phyloP scores from a whole-genome alignment of 1,140 invertebrate genomes.

The Drosophila kohkoa region DNA sequence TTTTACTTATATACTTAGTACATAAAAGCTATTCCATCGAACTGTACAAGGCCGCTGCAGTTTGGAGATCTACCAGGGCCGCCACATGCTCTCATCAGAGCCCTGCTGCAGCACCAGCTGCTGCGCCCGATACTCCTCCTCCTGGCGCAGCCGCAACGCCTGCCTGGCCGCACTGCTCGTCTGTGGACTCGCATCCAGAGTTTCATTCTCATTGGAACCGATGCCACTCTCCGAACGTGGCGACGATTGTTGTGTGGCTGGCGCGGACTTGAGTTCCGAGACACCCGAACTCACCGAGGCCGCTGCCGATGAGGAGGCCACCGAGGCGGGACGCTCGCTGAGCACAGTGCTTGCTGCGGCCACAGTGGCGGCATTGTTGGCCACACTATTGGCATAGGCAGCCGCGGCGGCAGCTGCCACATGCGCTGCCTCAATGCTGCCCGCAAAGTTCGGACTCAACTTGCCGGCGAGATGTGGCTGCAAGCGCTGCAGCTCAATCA shows the following conservation, averaged over 20 bases:
- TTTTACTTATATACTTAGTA: conserved; percentile 66
- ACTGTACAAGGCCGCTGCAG: conserved; percentile 40
- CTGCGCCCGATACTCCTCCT: conserved; percentile 71
- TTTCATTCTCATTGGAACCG: conserved; percentile 70
- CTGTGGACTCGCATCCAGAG: conserved; percentile 61
- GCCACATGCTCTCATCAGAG: conserved; percentile 80
- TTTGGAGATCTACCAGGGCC: conserved; percentile 66
- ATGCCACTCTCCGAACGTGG: conserved; percentile 72
- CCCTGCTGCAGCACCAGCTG: conserved; percentile 45
- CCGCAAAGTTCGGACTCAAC: conserved; percentile 70
- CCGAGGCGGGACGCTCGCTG: conserved; percentile 63
- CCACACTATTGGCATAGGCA: conserved; percentile 74
- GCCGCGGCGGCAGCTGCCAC: conserved; percentile 76
- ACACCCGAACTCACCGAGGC: conserved; percentile 68
- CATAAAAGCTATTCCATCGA: conserved; percentile 59
- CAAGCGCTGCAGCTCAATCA: conserved; percentile 77
- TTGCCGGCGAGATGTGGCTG: conserved; percentile 73
- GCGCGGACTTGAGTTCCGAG: conserved; percentile 68
- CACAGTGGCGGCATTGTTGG: conserved; percentile 37
- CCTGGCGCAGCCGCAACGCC: conserved; percentile 67
- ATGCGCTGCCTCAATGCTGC: conserved; percentile 71
- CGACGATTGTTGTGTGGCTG: conserved; percentile 69
- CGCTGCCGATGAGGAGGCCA: conserved; percentile 54
- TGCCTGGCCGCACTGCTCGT: conserved; percentile 70
- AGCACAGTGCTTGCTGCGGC: conserved; percentile 46